A percentile compares a stretch with the other conserved stretches of the same genome.
These are phyloP conservation scores for Choristoneura fumiferana DNA, from an alignment of 1,140 invertebrate species.

Conservation along the genomic window DNA sequence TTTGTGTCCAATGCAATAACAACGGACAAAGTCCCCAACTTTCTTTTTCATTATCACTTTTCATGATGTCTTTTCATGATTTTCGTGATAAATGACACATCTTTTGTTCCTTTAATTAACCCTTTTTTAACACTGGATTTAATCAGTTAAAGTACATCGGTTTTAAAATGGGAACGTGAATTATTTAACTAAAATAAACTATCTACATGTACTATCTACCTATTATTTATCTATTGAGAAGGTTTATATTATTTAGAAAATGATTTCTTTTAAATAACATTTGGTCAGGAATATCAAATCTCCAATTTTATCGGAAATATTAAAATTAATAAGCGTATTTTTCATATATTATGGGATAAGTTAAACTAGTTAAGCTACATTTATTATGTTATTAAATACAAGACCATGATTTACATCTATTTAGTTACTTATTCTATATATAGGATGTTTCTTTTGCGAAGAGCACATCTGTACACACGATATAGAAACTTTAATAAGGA, in stretches of 20 bases:
- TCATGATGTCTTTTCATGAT: too few relatives aligned
- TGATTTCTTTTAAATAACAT: constrained; percentile 59
- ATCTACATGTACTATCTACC: constrained; percentile 34
- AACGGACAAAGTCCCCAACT: too few relatives aligned
- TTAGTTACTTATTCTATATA: constrained; percentile 27
- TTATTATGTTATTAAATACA: constrained; percentile 31
- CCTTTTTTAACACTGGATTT: too few relatives aligned
- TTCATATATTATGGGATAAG: constrained; percentile 60
- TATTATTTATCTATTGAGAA: constrained; percentile 51
- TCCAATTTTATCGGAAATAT: constrained; percentile 73
- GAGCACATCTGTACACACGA: constrained; percentile 39
- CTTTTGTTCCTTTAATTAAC: too few relatives aligned
- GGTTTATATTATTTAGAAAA: constrained; percentile 47
- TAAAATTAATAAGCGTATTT: constrained; percentile 78
- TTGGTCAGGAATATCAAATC: constrained; percentile 74
- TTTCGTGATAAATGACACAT: too few relatives aligned
- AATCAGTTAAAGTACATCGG: too few relatives aligned
- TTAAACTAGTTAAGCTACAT: constrained; percentile 47
- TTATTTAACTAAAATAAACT: constrained; percentile 17
- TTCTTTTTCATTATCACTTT: too few relatives aligned
- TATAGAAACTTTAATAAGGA: constrained; percentile 35
- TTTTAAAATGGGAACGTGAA: not conserved
- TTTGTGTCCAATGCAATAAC: too few relatives aligned
- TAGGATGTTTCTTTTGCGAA: constrained; percentile 33
- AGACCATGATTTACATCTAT: constrained; percentile 20